phyloP scores from a whole-genome alignment of 2,797 vertebrate genomes.

The Perodicticus potto region DNA sequence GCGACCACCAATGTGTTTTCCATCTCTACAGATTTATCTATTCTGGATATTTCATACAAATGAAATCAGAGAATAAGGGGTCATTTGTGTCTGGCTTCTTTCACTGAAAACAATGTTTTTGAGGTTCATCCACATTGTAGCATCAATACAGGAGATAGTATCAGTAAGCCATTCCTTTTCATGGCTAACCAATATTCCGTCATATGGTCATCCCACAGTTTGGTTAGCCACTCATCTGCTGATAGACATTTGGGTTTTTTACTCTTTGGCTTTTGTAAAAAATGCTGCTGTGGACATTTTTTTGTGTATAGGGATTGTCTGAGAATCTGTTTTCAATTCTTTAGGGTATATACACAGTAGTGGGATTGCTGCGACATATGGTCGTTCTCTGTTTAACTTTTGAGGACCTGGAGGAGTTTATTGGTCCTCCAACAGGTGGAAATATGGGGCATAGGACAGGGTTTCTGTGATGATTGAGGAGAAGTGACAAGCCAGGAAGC shows the following conservation, averaged over 20 bases:
- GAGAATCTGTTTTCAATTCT: background rate
- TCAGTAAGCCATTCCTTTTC: background rate
- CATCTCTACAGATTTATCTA: background rate
- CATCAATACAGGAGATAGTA: background rate
- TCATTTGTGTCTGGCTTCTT: background rate
- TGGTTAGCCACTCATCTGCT: background rate
- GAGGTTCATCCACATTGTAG: background rate
- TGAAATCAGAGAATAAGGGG: background rate
- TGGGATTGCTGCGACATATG: background rate
- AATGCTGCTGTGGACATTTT: background rate
- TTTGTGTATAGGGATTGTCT: background rate
- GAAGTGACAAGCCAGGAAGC: background rate
- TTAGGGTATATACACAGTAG: background rate
- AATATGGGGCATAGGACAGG: background rate
- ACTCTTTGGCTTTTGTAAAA: background rate
- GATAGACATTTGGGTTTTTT: background rate
- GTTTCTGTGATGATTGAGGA: background rate
- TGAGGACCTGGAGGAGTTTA: background rate
- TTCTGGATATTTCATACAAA: background rate
- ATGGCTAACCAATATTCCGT: background rate
- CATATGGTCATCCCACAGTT: background rate
- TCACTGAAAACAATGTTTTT: background rate
- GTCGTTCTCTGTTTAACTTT: background rate
- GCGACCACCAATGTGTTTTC: background rate
- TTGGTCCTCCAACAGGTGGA: background rate